Evolutionary conservation across 1,140 invertebrate genomes (phyloP).

Genomic region (Phortica variegata): DNA sequence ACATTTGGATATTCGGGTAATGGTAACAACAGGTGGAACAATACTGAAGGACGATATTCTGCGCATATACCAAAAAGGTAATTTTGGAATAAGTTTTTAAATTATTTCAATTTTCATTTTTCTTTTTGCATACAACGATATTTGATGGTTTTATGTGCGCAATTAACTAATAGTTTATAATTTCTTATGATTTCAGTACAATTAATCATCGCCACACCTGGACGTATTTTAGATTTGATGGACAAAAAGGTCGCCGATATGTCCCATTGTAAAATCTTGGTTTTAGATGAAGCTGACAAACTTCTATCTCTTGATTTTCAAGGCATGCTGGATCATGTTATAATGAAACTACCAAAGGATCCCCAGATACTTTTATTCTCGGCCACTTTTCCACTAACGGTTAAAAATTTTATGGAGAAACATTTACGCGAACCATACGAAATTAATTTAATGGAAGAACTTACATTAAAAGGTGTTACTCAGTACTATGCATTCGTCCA

Average conservation of each 20-base stretch:
- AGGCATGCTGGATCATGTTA: slow-evolving; percentile 97
- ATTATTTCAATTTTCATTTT: neutral
- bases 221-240: slow-evolving; percentile 98
- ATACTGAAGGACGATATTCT: slow-evolving; percentile 99
- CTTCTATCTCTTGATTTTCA: slow-evolving; percentile 99
- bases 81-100: too few species aligned
- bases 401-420: slow-evolving; percentile 99
- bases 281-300: slow-evolving; percentile 99
- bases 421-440: slow-evolving; percentile 96
- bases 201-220: slow-evolving; percentile 98
- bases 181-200: slow-evolving; percentile 75
- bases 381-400: slow-evolving; percentile 97
- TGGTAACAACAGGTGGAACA: slow-evolving; percentile 99
- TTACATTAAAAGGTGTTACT: slow-evolving; percentile 98
- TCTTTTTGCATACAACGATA: neutral
- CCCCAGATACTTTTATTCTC: slow-evolving; percentile 98
- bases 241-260: slow-evolving; percentile 97
- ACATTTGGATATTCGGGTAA: slow-evolving; percentile 92
- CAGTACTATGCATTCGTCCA: slow-evolving; percentile 99
- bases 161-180: slow-evolving; percentile 2
- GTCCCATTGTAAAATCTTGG: slow-evolving; percentile 93
- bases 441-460: slow-evolving; percentile 99
- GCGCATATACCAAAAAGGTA: slow-evolving; percentile 97
- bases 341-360: slow-evolving; percentile 88
- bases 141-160: neutral